Percentiles rank a stretch among this genome's conserved stretches.
phyloP scores from a whole-genome alignment of 1,140 invertebrate genomes.

The Drosophila kepulauana region DNA sequence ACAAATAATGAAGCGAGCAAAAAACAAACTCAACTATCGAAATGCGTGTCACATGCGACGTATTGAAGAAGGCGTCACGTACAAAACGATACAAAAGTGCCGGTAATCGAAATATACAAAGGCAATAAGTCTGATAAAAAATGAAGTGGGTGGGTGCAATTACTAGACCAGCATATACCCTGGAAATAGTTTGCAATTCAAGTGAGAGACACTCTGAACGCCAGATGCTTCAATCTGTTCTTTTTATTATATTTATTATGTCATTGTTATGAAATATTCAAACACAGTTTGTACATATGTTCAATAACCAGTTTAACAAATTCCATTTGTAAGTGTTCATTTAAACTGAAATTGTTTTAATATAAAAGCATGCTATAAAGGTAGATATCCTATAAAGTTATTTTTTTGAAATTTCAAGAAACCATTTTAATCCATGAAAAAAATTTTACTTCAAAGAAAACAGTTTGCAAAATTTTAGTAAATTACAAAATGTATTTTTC shows the following conservation, averaged over 20 bases:
- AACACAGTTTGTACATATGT: background rate
- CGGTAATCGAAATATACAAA: constrained; percentile 60
- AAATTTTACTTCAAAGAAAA: no score
- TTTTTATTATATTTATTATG: background rate
- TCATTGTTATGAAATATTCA: constrained; percentile 7
- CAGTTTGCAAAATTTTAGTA: no score
- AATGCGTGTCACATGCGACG: constrained; percentile 73
- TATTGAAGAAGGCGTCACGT: constrained; percentile 55
- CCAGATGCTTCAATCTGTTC: background rate
- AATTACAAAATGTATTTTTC: no score
- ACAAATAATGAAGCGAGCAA: constrained; percentile 2
- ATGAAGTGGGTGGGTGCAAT: background rate
- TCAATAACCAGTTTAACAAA: background rate
- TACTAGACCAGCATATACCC: constrained; percentile 4
- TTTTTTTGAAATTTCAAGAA: no score
- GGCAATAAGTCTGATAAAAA: constrained; percentile 47
- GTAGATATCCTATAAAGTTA: background rate
- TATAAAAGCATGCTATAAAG: background rate
- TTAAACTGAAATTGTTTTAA: background rate
- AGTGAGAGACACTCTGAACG: background rate
- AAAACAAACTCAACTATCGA: constrained; percentile 35
- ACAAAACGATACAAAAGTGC: constrained; percentile 59
- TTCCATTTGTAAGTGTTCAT: background rate
- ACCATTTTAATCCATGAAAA: no score
- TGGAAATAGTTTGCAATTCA: background rate